phyloP scores from a whole-genome alignment of 2,888 invertebrate genomes.

The Seira sanloemensis region DNA sequence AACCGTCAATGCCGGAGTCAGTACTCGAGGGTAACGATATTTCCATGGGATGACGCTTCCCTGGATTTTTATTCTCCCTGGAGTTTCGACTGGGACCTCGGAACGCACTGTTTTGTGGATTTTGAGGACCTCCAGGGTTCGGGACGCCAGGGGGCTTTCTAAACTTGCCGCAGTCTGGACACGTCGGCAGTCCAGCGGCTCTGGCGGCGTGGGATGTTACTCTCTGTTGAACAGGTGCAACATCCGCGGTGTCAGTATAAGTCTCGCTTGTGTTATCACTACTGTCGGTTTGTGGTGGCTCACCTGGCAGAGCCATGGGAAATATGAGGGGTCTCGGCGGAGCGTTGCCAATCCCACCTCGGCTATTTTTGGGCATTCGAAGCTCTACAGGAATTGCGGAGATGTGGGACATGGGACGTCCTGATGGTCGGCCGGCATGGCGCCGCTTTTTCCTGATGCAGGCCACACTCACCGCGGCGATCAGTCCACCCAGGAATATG shows the following conservation, averaged over 20 bases:
- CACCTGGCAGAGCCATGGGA: conserved; percentile 72
- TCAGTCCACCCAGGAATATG: conserved; percentile 87
- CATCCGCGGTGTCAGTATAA: conserved; percentile 71
- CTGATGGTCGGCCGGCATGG: conserved; percentile 27
- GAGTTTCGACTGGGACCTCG: conserved; percentile 38
- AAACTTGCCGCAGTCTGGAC: conserved; percentile 72
- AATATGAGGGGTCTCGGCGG: conserved; percentile 71
- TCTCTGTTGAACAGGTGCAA: conserved; percentile 58
- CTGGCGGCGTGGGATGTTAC: conserved; percentile 44
- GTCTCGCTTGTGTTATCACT: conserved; percentile 74
- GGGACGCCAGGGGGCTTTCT: conserved; percentile 67
- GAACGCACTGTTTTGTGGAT: conserved; percentile 51
- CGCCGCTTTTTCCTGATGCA: conserved; percentile 70
- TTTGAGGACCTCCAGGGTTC: conserved; percentile 45
- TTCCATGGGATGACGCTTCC: conserved; percentile 60
- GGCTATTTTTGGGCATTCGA: conserved; percentile 69
- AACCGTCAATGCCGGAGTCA: conserved; percentile 73
- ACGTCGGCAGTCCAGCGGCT: conserved; percentile 65
- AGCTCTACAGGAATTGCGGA: conserved; percentile 72
- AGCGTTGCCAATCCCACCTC: conserved; percentile 63
- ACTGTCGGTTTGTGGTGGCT: conserved; percentile 66
- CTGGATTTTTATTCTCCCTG: conserved; percentile 31
- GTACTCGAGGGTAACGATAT: conserved; percentile 71
- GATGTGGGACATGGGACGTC: conserved; percentile 71
- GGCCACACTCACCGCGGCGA: conserved; percentile 83